Conservation (phyloP, 1,140 invertebrate genomes). For the Protaetia brevitarsis region DNA sequence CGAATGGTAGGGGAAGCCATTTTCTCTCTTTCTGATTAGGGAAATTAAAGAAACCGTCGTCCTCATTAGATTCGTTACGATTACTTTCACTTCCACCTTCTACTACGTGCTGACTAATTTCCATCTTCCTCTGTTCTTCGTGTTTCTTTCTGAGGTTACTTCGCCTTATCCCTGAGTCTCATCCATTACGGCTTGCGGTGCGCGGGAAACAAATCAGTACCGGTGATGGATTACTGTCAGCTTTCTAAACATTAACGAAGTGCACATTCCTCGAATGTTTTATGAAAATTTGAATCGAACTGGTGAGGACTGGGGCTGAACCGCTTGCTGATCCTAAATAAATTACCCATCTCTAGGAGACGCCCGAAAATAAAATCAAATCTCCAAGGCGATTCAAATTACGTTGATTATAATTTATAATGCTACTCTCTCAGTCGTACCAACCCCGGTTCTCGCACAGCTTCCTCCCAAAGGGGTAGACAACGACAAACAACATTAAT, state of each 20-base stretch:
- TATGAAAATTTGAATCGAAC: conserved; percentile 7
- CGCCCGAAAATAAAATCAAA: conserved; percentile 1
- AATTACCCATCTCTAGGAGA: not conserved
- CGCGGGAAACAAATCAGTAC: not conserved
- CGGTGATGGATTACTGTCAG: not conserved
- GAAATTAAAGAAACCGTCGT: too few species aligned
- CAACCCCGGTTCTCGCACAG: too few species aligned
- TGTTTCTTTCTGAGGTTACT: not conserved
- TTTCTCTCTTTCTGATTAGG: not conserved
- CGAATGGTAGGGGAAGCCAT: too few species aligned
- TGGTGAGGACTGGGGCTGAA: not conserved
- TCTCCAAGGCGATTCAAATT: not conserved
- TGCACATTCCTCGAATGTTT: not conserved
- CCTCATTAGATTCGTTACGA: not conserved
- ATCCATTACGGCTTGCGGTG: not conserved
- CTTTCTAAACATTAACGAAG: not conserved
- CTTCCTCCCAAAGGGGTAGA: not conserved
- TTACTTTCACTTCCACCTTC: not conserved
- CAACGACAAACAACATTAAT: not conserved
- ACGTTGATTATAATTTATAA: not conserved
- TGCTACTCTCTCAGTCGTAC: not conserved
- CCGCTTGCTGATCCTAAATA: not conserved
- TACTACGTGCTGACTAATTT: conserved; percentile 11
- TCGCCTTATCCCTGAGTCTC: not conserved
- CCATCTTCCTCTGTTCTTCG: not conserved